Conservation (phyloP, 2,113 vertebrate species). For the Chloropsis cyanopogon region DNA sequence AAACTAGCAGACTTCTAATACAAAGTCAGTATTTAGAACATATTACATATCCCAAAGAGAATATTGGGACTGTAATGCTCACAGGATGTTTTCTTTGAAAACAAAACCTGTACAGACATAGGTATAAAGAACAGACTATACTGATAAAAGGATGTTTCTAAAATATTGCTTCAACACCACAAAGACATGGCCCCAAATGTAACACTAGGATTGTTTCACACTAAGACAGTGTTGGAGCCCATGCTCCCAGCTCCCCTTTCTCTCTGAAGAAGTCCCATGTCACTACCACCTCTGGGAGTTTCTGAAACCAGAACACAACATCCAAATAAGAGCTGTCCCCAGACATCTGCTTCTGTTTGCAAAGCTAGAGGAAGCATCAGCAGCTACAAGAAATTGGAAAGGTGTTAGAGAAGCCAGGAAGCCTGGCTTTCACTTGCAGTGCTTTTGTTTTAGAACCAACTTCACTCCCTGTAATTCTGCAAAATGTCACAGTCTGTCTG, state of each 20-base stretch:
- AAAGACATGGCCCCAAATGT: background rate
- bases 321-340: background rate
- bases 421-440: background rate
- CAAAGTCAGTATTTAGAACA: background rate
- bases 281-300: background rate
- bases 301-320: background rate
- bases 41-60: background rate
- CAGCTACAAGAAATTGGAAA: background rate
- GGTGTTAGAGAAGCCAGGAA: background rate
- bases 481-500: slow-evolving; percentile 29
- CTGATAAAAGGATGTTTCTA: background rate
- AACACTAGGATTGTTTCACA: background rate
- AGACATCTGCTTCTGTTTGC: background rate
- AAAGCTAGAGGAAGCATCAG: background rate
- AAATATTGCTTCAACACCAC: background rate
- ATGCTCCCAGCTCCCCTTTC: rapidly evolving
- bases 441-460: background rate
- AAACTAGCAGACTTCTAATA: background rate
- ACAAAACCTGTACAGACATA: background rate
- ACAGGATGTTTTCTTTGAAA: background rate
- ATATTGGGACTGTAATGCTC: background rate
- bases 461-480: background rate
- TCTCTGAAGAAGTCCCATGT: background rate
- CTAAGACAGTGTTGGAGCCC: background rate
- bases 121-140: background rate